Evolutionary conservation across 2,113 vertebrate genomes (phyloP).

Genomic region (Stigmatopora argus): DNA sequence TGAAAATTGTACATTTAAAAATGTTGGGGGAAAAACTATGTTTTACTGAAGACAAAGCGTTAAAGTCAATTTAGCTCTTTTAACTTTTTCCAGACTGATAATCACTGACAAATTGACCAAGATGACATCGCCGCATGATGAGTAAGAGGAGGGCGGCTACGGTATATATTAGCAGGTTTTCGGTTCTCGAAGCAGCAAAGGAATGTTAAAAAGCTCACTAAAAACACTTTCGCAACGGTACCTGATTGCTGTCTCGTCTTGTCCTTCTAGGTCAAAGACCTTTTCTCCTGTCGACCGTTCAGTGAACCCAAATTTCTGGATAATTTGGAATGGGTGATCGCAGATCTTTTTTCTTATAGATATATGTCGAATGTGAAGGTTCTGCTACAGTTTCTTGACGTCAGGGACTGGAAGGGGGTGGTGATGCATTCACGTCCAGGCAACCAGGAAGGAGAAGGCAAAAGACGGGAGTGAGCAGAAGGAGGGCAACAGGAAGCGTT

Average conservation of each 20-base stretch:
- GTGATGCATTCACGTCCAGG: constrained; percentile 6
- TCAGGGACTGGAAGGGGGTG: constrained; percentile 28
- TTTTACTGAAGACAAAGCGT: background rate
- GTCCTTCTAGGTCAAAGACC: background rate
- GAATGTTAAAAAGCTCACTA: background rate
- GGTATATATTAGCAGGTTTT: background rate
- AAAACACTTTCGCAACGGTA: background rate
- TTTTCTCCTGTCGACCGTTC: background rate
- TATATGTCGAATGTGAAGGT: no score
- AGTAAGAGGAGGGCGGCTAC: background rate
- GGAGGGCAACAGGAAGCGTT: constrained; percentile 1
- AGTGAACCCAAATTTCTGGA: no score
- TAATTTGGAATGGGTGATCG: background rate
- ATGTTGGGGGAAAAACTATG: background rate
- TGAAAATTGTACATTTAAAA: no score
- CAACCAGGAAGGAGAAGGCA: background rate
- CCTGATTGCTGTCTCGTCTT: background rate
- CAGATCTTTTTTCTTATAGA: background rate
- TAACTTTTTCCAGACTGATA: background rate
- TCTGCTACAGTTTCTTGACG: constrained; percentile 25
- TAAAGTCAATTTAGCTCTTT: background rate
- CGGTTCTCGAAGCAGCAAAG: background rate
- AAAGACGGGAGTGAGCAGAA: background rate
- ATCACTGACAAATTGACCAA: background rate
- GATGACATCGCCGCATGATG: background rate